Evolutionary conservation across 2,888 invertebrate species (phyloP).

Genomic region (Bellardia pandia): DNA sequence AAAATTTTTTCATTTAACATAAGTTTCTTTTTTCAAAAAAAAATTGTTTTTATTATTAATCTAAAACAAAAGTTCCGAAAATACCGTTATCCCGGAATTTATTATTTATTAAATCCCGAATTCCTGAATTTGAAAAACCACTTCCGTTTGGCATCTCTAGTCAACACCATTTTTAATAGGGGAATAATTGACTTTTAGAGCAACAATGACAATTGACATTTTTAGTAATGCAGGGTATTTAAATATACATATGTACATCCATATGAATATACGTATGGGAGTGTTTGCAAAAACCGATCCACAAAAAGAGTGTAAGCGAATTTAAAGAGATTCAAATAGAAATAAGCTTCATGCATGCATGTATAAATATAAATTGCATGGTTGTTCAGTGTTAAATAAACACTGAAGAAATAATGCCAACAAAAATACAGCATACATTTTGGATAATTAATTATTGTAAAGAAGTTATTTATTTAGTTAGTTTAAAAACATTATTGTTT

Average conservation of each 20-base stretch:
- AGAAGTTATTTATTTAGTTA: too few relatives aligned
- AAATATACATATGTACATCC: too few relatives aligned
- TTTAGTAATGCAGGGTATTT: not conserved
- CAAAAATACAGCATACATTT: conserved; percentile 42
- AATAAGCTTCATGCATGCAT: conserved; percentile 27
- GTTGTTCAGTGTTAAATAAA: conserved; percentile 29
- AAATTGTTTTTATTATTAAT: too few relatives aligned
- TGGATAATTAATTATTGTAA: conserved; percentile 9
- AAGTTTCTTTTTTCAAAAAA: too few relatives aligned
- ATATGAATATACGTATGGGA: not conserved
- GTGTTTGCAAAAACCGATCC: not conserved
- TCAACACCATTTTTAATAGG: too few relatives aligned
- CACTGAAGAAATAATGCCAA: not conserved
- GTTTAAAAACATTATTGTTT: too few relatives aligned
- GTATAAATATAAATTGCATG: not conserved
- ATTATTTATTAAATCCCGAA: too few relatives aligned
- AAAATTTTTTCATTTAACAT: too few relatives aligned
- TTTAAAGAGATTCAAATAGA: conserved; percentile 27
- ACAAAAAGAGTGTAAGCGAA: conserved; percentile 47
- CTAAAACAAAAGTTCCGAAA: too few relatives aligned
- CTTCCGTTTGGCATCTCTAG: too few relatives aligned
- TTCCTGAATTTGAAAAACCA: too few relatives aligned
- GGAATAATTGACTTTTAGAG: not conserved
- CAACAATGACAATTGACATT: not conserved
- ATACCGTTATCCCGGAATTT: too few relatives aligned